Evolutionary conservation across 2,888 invertebrate species (phyloP).

Genomic region (Linyphia triangularis): DNA sequence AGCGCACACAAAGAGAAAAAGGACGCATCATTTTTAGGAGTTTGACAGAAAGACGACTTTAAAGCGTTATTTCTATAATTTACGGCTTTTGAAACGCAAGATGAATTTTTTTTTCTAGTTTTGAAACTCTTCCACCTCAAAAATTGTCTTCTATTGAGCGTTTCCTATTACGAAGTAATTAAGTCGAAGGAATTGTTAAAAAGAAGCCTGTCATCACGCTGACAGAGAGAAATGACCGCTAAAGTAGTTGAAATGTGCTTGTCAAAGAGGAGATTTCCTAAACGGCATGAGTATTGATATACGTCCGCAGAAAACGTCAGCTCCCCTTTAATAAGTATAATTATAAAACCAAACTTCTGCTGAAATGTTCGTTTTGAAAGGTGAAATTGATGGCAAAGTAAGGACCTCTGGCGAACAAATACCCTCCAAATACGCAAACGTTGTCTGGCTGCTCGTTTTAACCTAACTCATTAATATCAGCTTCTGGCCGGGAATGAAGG

Average conservation of each 20-base stretch:
- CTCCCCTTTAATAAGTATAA: conserved; percentile 54
- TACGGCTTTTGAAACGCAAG: conserved; percentile 46
- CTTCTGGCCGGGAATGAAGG: conserved; percentile 29
- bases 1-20: conserved; percentile 56
- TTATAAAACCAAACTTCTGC: conserved; percentile 61
- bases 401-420: conserved; percentile 11
- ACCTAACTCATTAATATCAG: conserved; percentile 48
- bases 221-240: conserved; percentile 58
- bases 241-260: conserved; percentile 58
- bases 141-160: neutral
- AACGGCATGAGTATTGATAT: conserved; percentile 42
- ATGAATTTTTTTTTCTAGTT: conserved; percentile 10
- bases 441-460: conserved; percentile 16
- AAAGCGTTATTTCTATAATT: conserved; percentile 57
- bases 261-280: conserved; percentile 12
- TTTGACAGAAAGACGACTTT: conserved; percentile 54
- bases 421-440: conserved; percentile 27
- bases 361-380: conserved; percentile 44
- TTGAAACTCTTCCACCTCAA: neutral
- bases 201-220: conserved; percentile 38
- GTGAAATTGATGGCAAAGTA: conserved; percentile 56
- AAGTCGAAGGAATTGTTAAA: conserved; percentile 61
- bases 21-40: conserved; percentile 30
- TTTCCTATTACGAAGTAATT: conserved; percentile 40
- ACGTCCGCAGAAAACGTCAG: conserved; percentile 24